Conservation (phyloP, 2,888 invertebrate species). For the Idaea aversata region DNA sequence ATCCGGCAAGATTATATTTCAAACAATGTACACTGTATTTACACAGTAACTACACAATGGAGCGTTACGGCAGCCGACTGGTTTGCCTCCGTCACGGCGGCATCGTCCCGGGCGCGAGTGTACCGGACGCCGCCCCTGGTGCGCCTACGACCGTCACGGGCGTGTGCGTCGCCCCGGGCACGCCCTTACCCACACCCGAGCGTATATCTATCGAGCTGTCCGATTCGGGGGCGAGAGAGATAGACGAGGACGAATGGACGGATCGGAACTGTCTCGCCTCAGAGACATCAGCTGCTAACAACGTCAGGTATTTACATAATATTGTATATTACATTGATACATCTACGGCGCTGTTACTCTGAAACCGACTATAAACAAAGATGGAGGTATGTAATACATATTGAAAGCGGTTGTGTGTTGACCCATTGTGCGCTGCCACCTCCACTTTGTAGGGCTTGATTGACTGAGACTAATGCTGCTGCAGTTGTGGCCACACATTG, state of each 20-base stretch:
- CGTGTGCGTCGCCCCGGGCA: conserved; percentile 18
- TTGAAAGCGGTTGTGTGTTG: too few species aligned
- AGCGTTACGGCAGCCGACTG: conserved; percentile 59
- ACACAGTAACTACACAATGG: conserved; percentile 64
- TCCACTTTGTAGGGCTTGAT: too few species aligned
- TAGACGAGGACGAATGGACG: conserved; percentile 98
- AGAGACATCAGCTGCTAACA: conserved; percentile 77
- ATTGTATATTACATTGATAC: too few species aligned
- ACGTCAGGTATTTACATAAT: conserved; percentile 48
- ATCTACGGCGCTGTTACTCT: too few species aligned
- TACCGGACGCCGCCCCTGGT: conserved; percentile 41
- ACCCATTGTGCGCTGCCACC: too few species aligned
- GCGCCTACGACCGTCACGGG: conserved; percentile 26
- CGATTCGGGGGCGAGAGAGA: conserved; percentile 79
- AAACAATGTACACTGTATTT: not conserved
- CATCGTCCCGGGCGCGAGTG: conserved; percentile 40
- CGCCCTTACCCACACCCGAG: conserved; percentile 53
- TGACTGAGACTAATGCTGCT: too few species aligned
- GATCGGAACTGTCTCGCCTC: conserved; percentile 94
- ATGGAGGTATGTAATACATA: too few species aligned
- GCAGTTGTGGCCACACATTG: too few species aligned
- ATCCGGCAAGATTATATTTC: too few species aligned
- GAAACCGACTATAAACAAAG: too few species aligned
- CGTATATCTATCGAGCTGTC: conserved; percentile 66
- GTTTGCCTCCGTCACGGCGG: conserved; percentile 59